A percentile compares a stretch with the other conserved stretches of the same genome.
phyloP scores from a whole-genome alignment of 2,797 vertebrate species.

The Scolopax bukidnonensis region DNA sequence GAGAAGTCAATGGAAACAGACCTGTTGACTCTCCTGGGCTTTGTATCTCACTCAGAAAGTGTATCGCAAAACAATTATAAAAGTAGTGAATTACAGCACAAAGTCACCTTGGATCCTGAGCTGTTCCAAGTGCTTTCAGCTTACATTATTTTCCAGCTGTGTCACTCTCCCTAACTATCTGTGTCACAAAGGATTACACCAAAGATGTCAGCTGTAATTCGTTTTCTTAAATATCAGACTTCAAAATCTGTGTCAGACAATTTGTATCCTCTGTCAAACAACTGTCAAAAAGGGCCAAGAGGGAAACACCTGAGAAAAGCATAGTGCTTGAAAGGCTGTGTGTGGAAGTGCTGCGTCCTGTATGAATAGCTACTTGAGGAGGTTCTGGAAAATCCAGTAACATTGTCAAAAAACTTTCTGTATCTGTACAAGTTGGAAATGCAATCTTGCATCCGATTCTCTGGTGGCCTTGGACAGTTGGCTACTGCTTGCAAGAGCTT shows the following conservation, averaged over 20 bases:
- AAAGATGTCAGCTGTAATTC: conserved; percentile 51
- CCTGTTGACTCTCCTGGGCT: conserved; percentile 11
- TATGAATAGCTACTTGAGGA: background rate
- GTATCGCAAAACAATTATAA: conserved; percentile 21
- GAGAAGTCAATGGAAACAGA: background rate
- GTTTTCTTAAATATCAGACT: conserved; percentile 67
- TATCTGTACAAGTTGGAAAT: background rate
- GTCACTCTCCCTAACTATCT: conserved; percentile 49
- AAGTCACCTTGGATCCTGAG: conserved; percentile 55
- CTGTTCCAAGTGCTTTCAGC: conserved; percentile 10
- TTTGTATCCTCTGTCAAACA: conserved; percentile 62
- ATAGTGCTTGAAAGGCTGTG: background rate
- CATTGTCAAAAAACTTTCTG: background rate
- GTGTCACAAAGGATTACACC: conserved; percentile 62
- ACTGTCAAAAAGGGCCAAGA: conserved; percentile 60
- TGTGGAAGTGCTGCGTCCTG: background rate
- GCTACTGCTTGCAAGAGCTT: background rate
- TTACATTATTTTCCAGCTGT: conserved; percentile 41
- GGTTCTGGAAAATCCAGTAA: background rate
- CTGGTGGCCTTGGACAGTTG: background rate
- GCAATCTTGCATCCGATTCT: background rate
- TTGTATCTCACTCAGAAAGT: conserved; percentile 2
- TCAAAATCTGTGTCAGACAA: conserved; percentile 59
- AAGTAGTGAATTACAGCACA: conserved; percentile 15
- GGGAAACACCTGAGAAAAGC: conserved; percentile 60